These are phyloP conservation scores for Sarcophaga peregrina DNA, from an alignment of 1,140 invertebrate species.

Conservation along the genomic window DNA sequence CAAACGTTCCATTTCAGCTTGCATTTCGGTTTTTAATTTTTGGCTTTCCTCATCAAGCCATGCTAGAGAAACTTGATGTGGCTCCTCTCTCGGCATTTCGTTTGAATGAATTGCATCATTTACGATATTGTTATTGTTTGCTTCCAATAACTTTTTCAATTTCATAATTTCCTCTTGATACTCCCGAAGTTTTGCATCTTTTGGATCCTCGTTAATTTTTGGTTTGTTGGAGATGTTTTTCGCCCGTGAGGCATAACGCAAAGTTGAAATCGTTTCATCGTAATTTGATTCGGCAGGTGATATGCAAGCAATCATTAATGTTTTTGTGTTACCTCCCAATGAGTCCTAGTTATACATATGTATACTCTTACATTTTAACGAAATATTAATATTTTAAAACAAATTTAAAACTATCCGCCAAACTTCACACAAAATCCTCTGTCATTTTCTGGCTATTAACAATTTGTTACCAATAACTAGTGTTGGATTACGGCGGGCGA, in stretches of 20 bases:
- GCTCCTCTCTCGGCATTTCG: background rate
- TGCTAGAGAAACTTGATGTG: too few relatives aligned
- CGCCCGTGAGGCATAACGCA: constrained; percentile 89
- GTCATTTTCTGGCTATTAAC: too few relatives aligned
- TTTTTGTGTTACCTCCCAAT: constrained; percentile 94
- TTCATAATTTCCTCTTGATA: constrained; percentile 89
- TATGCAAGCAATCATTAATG: constrained; percentile 93
- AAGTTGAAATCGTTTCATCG: constrained; percentile 89
- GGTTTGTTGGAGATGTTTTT: constrained; percentile 96
- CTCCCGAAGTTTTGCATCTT: constrained; percentile 87
- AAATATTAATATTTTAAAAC: too few relatives aligned
- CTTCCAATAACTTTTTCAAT: constrained; percentile 76
- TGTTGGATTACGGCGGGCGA: too few relatives aligned
- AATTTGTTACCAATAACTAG: too few relatives aligned
- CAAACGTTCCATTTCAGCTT: constrained; percentile 67
- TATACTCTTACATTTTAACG: too few relatives aligned
- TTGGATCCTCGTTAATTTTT: constrained; percentile 92
- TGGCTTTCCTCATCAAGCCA: constrained; percentile 9
- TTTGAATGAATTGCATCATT: background rate
- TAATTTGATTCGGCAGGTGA: constrained; percentile 90
- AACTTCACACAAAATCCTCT: too few relatives aligned
- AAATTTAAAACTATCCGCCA: too few relatives aligned
- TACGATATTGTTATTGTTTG: constrained; percentile 43
- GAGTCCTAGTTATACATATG: constrained; percentile 74
- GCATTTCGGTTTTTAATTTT: constrained; percentile 59